These are phyloP conservation scores for Malachius bipustulatus DNA, from an alignment of 2,888 invertebrate species.

Conservation along the genomic window DNA sequence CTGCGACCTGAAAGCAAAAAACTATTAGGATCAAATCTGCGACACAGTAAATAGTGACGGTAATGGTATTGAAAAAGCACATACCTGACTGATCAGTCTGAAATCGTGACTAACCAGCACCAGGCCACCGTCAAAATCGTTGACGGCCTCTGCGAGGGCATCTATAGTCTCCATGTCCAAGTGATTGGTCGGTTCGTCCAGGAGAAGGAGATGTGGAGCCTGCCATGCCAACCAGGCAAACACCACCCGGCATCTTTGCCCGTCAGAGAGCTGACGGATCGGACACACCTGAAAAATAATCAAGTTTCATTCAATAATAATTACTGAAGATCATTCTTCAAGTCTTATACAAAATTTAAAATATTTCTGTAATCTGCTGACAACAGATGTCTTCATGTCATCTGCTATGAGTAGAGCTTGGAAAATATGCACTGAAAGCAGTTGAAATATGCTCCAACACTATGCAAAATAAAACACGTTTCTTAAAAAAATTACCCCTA, in stretches of 20 bases:
- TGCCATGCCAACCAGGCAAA: constrained; percentile 99
- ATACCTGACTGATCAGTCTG: constrained; percentile 93
- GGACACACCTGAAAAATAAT: constrained; percentile 63
- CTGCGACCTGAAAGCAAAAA: constrained; percentile 65
- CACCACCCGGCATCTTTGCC: constrained; percentile 95
- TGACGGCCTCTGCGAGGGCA: constrained; percentile 93
- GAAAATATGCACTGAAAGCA: too few species aligned
- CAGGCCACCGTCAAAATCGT: constrained; percentile 97
- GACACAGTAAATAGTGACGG: neutral
- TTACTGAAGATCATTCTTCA: constrained; percentile 3
- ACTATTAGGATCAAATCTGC: too few species aligned
- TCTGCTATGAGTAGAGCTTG: too few species aligned
- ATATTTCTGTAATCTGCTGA: too few species aligned
- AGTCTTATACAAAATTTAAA: too few species aligned
- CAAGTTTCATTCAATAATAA: neutral
- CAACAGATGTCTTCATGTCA: too few species aligned
- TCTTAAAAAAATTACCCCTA: too few species aligned
- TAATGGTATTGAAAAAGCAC: constrained; percentile 12
- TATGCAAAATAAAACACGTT: too few species aligned
- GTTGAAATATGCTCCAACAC: too few species aligned
- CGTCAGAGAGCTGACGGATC: constrained; percentile 90
- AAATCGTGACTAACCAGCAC: constrained; percentile 99
- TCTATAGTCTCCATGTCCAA: constrained; percentile 98
- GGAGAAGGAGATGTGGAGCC: constrained; percentile 81
- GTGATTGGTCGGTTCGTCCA: constrained; percentile 85